These are phyloP conservation scores for Trissonchulus sp. DNA, from an alignment of 2,888 invertebrate species.

Conservation along the genomic window DNA sequence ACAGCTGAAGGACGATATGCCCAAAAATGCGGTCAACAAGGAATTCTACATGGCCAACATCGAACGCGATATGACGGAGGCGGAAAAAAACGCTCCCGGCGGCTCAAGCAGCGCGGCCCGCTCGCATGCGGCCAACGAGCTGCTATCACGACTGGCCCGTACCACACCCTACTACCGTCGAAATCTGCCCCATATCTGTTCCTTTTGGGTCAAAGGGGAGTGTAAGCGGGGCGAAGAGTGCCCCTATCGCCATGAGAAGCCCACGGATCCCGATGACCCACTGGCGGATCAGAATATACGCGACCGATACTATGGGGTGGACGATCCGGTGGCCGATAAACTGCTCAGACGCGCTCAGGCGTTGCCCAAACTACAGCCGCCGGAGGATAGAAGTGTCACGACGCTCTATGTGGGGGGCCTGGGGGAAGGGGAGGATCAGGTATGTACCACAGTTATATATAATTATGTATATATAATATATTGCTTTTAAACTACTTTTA, in stretches of 20 bases:
- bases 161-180: slow-evolving; percentile 91
- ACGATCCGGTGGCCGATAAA: slow-evolving; percentile 93
- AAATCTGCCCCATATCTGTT: slow-evolving; percentile 89
- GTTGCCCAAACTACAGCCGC: slow-evolving; percentile 87
- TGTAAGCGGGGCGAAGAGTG: slow-evolving; percentile 75
- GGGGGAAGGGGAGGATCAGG: slow-evolving; percentile 65
- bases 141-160: slow-evolving; percentile 76
- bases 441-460: no score
- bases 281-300: slow-evolving; percentile 90
- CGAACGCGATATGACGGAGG: slow-evolving; percentile 65
- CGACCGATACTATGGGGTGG: slow-evolving; percentile 84
- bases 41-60: slow-evolving; percentile 88
- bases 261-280: slow-evolving; percentile 93
- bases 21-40: slow-evolving; percentile 86
- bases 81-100: no score
- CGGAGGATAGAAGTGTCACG: slow-evolving; percentile 90
- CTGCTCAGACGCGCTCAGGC: slow-evolving; percentile 79
- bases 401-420: slow-evolving; percentile 95
- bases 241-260: slow-evolving; percentile 72
- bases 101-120: no score
- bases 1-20: slow-evolving; percentile 80
- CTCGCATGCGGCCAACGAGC: slow-evolving; percentile 44
- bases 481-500: no score
- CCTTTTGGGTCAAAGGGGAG: slow-evolving; percentile 97
- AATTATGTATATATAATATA: no score